A percentile compares a stretch with the other conserved stretches of the same genome.
Evolutionary conservation across 1,140 invertebrate species (phyloP).

Genomic region (Rhyacophila brunnea): DNA sequence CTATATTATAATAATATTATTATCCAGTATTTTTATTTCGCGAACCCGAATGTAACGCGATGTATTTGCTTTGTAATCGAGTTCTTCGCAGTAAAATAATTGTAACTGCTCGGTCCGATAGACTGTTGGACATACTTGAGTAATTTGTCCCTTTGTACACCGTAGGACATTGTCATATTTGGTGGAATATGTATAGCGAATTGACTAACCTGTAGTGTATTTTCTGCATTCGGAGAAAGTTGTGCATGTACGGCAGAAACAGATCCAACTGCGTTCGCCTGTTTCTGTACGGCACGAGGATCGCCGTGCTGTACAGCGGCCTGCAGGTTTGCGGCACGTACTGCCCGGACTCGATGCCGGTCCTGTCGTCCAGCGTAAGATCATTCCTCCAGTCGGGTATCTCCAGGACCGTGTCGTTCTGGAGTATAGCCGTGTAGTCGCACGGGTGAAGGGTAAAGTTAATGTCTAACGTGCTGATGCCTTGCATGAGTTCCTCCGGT

Average conservation of each 20-base stretch:
- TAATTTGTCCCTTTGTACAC: no score
- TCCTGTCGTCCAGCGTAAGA: constrained; percentile 31
- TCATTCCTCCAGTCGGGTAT: constrained; percentile 37
- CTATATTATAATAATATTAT: no score
- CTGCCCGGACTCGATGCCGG: constrained; percentile 54
- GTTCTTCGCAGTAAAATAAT: no score
- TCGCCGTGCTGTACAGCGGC: constrained; percentile 75
- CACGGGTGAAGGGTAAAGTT: background rate
- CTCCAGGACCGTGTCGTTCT: constrained; percentile 38
- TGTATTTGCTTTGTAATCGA: no score
- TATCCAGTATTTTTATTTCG: no score
- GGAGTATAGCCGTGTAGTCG: constrained; percentile 8
- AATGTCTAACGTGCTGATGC: background rate
- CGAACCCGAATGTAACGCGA: no score
- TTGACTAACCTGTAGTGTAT: constrained; percentile 66
- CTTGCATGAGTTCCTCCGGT: constrained; percentile 7
- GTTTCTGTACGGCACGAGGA: constrained; percentile 88
- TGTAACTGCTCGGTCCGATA: no score
- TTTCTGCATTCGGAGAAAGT: constrained; percentile 82
- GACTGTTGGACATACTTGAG: no score
- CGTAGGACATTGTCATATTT: no score
- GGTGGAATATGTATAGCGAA: no score
- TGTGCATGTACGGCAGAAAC: constrained; percentile 87
- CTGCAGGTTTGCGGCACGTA: constrained; percentile 73
- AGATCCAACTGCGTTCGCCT: constrained; percentile 74